Evolutionary conservation across 2,888 invertebrate genomes (phyloP).

Genomic region (Limnephilus auricula): DNA sequence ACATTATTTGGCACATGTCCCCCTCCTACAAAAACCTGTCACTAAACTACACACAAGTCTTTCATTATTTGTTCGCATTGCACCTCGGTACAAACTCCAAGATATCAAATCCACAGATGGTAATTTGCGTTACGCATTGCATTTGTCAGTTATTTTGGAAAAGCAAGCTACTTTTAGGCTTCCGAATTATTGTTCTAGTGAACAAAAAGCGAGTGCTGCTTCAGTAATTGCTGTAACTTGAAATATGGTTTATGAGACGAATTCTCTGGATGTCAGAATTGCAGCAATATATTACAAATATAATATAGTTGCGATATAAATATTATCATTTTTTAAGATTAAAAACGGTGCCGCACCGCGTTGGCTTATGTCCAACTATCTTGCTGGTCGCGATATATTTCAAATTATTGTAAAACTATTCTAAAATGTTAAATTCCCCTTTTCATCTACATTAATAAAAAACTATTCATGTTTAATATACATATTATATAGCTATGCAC

Average conservation of each 20-base stretch:
- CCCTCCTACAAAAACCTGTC: background rate
- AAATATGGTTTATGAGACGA: background rate
- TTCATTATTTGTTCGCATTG: too few relatives aligned
- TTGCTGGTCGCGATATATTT: background rate
- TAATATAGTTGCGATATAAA: background rate
- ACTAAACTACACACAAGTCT: background rate
- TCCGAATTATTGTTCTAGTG: background rate
- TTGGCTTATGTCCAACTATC: background rate
- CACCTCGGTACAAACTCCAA: background rate
- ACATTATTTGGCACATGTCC: background rate
- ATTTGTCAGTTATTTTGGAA: background rate
- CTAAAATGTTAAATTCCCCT: background rate
- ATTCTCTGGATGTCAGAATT: background rate
- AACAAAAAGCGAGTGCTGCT: background rate
- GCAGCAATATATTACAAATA: background rate
- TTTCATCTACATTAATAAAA: background rate
- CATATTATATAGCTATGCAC: background rate
- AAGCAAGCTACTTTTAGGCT: background rate
- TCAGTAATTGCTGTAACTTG: background rate
- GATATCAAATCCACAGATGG: background rate
- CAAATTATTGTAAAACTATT: background rate
- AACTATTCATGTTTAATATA: background rate
- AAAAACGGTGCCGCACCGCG: background rate
- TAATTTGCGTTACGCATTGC: background rate
- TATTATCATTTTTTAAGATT: background rate